Conservation (phyloP, 2,888 invertebrate species). For the Megaustenia siamemsis region DNA sequence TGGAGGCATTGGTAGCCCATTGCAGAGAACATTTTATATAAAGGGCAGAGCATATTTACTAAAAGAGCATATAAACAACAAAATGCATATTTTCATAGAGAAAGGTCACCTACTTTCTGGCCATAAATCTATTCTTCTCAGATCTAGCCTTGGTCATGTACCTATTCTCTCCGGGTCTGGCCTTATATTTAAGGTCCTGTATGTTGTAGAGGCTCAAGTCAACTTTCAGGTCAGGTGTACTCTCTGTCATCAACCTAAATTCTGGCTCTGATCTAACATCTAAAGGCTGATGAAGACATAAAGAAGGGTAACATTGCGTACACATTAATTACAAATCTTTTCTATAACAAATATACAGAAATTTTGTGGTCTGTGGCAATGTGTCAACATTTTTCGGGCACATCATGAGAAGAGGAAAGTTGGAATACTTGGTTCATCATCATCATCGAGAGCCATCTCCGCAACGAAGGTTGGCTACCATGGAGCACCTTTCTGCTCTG, state of each 20-base stretch:
- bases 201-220: background rate
- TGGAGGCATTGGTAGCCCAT: no score
- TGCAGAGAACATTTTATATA: no score
- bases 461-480: no score
- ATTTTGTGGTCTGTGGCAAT: no score
- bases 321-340: background rate
- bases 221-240: background rate
- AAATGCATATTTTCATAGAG: no score
- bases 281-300: background rate
- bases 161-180: background rate
- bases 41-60: no score
- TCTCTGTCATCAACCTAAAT: background rate
- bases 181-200: background rate
- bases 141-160: background rate
- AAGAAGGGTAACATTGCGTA: background rate
- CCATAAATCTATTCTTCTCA: background rate
- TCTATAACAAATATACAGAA: background rate
- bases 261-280: slow-evolving; percentile 32
- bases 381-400: no score
- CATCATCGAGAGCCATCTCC: no score
- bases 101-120: background rate
- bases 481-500: no score
- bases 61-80: no score
- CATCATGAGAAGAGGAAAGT: no score
- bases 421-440: no score